These are phyloP conservation scores for Archips xylosteana DNA, from an alignment of 2,888 invertebrate genomes.

Conservation along the genomic window DNA sequence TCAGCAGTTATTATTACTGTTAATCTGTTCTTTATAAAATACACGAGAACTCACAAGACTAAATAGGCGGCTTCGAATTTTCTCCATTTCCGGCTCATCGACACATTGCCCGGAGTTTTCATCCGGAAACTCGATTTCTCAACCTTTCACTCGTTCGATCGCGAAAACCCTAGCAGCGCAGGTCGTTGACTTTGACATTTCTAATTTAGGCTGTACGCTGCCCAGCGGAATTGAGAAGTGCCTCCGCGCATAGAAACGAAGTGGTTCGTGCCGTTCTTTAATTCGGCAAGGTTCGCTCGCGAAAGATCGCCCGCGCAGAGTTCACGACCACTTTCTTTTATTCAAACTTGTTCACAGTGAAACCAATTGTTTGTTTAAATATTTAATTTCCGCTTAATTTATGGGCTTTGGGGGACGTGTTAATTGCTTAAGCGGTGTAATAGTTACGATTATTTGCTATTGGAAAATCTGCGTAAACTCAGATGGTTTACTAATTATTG, in stretches of 20 bases:
- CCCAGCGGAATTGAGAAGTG: conserved; percentile 19
- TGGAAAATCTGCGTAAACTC: conserved; percentile 18
- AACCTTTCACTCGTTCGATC: conserved; percentile 59
- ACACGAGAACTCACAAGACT: too few relatives aligned
- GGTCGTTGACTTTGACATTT: conserved; percentile 47
- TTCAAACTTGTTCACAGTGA: conserved; percentile 45
- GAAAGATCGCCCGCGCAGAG: conserved; percentile 31
- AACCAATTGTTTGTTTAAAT: conserved; percentile 45
- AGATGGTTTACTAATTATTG: background rate
- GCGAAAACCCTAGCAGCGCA: conserved; percentile 50
- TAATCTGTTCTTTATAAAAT: too few relatives aligned
- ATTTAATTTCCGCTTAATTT: conserved; percentile 38
- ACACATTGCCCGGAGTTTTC: conserved; percentile 40
- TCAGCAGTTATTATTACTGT: too few relatives aligned
- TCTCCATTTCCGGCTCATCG: conserved; percentile 14
- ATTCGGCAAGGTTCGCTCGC: conserved; percentile 31
- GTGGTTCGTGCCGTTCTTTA: background rate
- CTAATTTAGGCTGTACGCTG: conserved; percentile 44
- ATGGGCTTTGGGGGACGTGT: conserved; percentile 18
- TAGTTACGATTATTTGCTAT: conserved; percentile 13
- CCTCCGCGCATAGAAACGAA: background rate
- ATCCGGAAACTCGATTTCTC: conserved; percentile 57
- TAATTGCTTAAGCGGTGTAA: conserved; percentile 7
- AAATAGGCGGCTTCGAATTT: conserved; percentile 5
- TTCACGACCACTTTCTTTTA: conserved; percentile 46